Evolutionary conservation across 2,888 invertebrate species (phyloP), one percentile per base, ranked within the genome.

Genomic region (Hesperia comma): DNA sequence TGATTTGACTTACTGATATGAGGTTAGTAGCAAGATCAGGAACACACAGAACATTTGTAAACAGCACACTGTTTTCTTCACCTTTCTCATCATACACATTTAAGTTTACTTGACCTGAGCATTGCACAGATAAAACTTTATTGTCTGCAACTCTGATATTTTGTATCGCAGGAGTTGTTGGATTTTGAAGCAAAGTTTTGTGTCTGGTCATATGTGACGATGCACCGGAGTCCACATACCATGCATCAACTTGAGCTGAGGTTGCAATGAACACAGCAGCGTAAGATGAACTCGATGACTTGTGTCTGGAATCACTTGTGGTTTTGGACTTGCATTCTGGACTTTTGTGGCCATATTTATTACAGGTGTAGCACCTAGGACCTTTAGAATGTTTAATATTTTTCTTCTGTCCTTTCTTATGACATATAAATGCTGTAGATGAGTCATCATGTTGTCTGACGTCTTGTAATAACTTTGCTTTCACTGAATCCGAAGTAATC

Each of bases 211-310:
- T 62, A 4, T 49, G 49, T 10, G 10, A 4, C 1, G 49, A 49
- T 1, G 71, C 66, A 46, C 71, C 74, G 0, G 72, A 74, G 46
- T 74, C 71, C 3, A 74, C 43, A 56, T 69, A 72, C 68, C 70
- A 72, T 14, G 49, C 69, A 62, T 68, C 61, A n/a, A n/a, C n/a
- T n/a, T 63, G 21, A 8, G 10, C 15, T 6, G 55, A 21, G 0
- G 68, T n/a, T n/a, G 62, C 62, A 15, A 67, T 12, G 61, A 72
- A 72, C 1, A 58, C 70, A 32, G 69, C 70, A 49, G 69, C 68
- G 67, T 69, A 67, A 8, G 57, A 70, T 15, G 55, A 61, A 26
- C n/a, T n/a, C n/a, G n/a, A n/a, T n/a, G n/a, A n/a, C n/a, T n/a
- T n/a, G 46, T 61, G 10, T 53, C 67, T 40, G n/a, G 54, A 19